These are phyloP conservation scores for Dorcus parallelipipedus DNA, from an alignment of 2,888 invertebrate genomes.

Conservation along the genomic window DNA sequence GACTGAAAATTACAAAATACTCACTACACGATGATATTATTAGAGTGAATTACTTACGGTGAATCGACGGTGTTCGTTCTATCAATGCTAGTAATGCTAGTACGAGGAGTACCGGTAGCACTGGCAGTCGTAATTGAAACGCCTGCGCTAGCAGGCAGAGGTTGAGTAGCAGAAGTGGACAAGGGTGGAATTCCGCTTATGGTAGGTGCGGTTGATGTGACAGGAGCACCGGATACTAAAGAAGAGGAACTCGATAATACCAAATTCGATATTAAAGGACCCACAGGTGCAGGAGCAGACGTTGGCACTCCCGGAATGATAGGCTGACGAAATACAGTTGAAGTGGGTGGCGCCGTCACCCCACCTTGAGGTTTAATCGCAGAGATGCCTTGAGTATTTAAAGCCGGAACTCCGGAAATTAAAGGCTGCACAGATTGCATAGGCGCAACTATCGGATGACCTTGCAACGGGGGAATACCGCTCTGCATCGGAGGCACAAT, in stretches of 20 bases:
- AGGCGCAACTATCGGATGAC: conserved; percentile 4
- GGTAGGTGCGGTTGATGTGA: conserved; percentile 2
- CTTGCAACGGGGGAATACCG: conserved; percentile 12
- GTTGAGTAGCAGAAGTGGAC: conserved; percentile 3
- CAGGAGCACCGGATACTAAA: background rate
- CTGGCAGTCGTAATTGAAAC: conserved; percentile 24
- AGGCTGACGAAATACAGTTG: conserved; percentile 1
- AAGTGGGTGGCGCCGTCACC: conserved; percentile 7
- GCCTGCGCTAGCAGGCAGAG: conserved; percentile 7
- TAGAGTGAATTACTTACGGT: conserved; percentile 38
- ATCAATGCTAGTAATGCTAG: conserved; percentile 46
- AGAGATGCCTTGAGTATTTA: conserved; percentile 8
- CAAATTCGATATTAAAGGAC: conserved; percentile 21
- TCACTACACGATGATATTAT: background rate
- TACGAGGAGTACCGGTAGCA: conserved; percentile 45
- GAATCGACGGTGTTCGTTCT: conserved; percentile 49
- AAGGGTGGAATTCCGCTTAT: conserved; percentile 5
- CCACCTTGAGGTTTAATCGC: conserved; percentile 8
- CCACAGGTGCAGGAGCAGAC: conserved; percentile 11
- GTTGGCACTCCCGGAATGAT: conserved; percentile 32
- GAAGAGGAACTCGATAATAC: background rate
- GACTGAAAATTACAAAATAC: conserved; percentile 29
- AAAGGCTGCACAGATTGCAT: conserved; percentile 18
- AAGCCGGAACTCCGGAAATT: conserved; percentile 13
- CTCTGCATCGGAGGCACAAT: conserved; percentile 32